Base-by-base conservation (phyloP, 2,113 vertebrate genomes). In the Poeciliopsis retropinna region DNA sequence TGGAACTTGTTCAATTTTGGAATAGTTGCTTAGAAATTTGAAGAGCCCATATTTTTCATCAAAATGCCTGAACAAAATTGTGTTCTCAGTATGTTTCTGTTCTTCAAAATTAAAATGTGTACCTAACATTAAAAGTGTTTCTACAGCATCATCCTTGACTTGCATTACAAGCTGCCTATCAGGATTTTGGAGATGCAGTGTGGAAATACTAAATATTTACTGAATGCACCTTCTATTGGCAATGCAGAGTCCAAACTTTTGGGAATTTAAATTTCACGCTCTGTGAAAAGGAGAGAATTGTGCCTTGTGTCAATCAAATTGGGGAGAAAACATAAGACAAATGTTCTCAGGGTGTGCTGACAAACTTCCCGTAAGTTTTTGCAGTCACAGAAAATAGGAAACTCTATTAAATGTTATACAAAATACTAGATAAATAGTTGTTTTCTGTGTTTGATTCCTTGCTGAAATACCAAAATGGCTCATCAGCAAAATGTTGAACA, bases 381-480 rank as follows among this genome's bases (percentile, higher is more conserved):
- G 29, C 66, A 39, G 70, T 79, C 60, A 30, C 37, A 32, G 73
- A 74, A 63, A 32, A 82, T 66, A 66, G 70, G 7, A 44, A 70
- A 77, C 62, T 30, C 67, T n/a, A 81, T 83, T 73, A 64, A 73
- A 89, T 73, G 34, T 78, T 67, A 64, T 71, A 68, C 68, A 47
- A 25, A 71, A 80, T 72, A 73, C 76, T 10, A 57, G 57, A 70
- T 54, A 13, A 7, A 12, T 34, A n/a, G 27, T 60, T 74, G 67
- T 73, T 44, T 62, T 27, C 73, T 67, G 73, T 65, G 67, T 76
- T 72, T 80, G 66, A 70, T 31, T 47, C 74, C 47, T 39, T 76
- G 34, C 72, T n/a, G n/a, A 37, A 10, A 37, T 11, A 37, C 34
- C 34, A 37, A 37, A 67, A 70, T 4, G 22, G 63, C 67, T 76